Conservation (phyloP, 1,140 invertebrate genomes). For the Antheraea pernyi region DNA sequence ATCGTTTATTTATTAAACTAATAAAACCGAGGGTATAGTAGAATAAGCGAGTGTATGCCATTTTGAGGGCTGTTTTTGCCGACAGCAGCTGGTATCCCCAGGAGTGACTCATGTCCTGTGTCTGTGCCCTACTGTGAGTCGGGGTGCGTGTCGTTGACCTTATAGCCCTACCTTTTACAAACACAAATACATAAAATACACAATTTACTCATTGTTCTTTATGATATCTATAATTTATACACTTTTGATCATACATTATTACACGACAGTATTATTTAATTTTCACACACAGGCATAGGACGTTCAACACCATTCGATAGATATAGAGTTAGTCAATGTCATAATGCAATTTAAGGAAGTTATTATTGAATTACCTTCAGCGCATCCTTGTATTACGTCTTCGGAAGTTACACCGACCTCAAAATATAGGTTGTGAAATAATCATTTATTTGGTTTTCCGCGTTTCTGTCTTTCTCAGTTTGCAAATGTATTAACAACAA, state of each 20-base stretch:
- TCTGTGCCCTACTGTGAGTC: constrained; percentile 61
- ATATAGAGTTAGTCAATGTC: constrained; percentile 7
- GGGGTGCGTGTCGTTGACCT: constrained; percentile 74
- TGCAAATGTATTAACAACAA: background rate
- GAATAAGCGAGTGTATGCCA: constrained; percentile 37
- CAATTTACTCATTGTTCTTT: constrained; percentile 66
- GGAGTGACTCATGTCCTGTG: constrained; percentile 71
- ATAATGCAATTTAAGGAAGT: constrained; percentile 16
- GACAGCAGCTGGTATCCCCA: constrained; percentile 72
- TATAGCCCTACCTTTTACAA: constrained; percentile 58
- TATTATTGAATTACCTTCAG: constrained; percentile 11
- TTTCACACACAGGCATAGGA: constrained; percentile 34
- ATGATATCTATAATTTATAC: constrained; percentile 60
- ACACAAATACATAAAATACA: constrained; percentile 47
- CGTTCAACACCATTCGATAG: constrained; percentile 11
- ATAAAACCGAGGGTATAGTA: background rate
- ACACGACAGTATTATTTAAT: constrained; percentile 40
- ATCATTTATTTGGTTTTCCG: constrained; percentile 9
- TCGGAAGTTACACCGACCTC: constrained; percentile 16
- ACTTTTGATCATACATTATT: background rate
- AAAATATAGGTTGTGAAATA: constrained; percentile 14
- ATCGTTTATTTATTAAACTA: too few relatives aligned
- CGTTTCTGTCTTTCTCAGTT: background rate
- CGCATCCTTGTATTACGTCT: constrained; percentile 19
- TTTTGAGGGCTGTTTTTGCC: constrained; percentile 66